Evolutionary conservation across 2,888 invertebrate genomes (phyloP).

Genomic region (Criorhina ranunculi): DNA sequence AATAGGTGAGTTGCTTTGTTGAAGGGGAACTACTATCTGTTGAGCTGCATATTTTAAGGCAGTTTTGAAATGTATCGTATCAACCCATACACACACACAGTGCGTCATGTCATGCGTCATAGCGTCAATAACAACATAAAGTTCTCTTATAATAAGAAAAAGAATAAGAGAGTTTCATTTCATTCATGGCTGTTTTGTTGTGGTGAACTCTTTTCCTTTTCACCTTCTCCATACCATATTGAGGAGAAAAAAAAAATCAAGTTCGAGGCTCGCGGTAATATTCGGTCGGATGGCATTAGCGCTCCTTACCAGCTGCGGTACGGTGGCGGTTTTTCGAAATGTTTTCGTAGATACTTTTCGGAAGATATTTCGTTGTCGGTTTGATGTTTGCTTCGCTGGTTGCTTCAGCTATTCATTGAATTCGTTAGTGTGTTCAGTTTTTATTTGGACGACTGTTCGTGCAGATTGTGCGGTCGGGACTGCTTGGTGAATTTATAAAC

Average conservation of each 20-base stretch:
- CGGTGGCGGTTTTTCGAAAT: conserved; percentile 57
- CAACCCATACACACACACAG: background rate
- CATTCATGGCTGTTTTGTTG: conserved; percentile 2
- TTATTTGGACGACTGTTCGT: conserved; percentile 70
- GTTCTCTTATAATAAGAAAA: background rate
- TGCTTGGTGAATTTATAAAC: conserved; percentile 44
- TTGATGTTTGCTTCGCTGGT: conserved; percentile 31
- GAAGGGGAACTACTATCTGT: background rate
- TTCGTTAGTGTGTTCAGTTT: conserved; percentile 64
- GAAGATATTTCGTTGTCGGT: conserved; percentile 36
- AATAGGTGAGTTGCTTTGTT: too few relatives aligned
- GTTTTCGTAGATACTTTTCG: conserved; percentile 62
- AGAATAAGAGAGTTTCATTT: background rate
- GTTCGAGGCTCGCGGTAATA: conserved; percentile 67
- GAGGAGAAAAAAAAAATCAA: conserved; percentile 42
- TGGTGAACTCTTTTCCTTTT: conserved; percentile 37
- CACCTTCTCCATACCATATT: conserved; percentile 54
- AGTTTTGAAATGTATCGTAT: background rate
- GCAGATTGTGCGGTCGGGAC: conserved; percentile 51
- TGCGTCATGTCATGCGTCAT: too few relatives aligned
- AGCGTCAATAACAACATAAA: background rate
- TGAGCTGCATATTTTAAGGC: conserved; percentile 50
- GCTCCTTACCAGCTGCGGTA: conserved; percentile 35
- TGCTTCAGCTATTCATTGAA: conserved; percentile 50
- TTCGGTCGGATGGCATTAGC: conserved; percentile 13